A percentile compares a stretch with the other conserved stretches of the same genome.
These are phyloP conservation scores for Motacilla alba DNA, from an alignment of 2,113 vertebrate genomes.

Conservation along the genomic window DNA sequence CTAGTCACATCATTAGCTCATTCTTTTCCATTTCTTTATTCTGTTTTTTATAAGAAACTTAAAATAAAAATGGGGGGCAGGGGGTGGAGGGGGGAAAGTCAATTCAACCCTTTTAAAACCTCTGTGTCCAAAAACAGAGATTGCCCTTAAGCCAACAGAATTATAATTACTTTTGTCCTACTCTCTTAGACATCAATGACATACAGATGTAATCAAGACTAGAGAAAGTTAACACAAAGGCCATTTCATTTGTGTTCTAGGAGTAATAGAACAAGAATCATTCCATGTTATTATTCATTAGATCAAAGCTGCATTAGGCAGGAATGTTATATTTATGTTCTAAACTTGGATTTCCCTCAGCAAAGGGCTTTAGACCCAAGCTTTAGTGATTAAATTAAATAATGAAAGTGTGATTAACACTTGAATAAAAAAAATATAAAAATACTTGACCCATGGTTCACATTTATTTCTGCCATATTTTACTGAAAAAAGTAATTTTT, in stretches of 20 bases:
- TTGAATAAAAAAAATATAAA: neutral
- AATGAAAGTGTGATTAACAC: neutral
- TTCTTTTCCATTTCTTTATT: neutral
- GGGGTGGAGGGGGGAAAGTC: accelerated
- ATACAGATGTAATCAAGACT: neutral
- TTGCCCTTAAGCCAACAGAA: neutral
- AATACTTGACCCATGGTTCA: neutral
- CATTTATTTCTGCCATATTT: neutral
- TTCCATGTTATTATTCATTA: conserved; percentile 10
- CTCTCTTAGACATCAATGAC: neutral
- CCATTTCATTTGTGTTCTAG: neutral
- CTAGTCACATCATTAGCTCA: neutral
- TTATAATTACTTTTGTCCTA: neutral
- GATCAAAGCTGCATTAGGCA: conserved; percentile 25
- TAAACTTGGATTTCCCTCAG: conserved; percentile 15
- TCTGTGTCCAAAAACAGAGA: neutral
- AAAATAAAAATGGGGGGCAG: neutral
- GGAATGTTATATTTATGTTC: conserved; percentile 8
- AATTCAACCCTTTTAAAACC: neutral
- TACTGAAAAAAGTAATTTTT: neutral
- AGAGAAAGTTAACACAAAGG: neutral
- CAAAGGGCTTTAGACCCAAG: neutral
- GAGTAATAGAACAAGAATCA: neutral
- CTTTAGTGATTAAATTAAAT: conserved; percentile 1
- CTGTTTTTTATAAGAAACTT: neutral